phyloP scores from a whole-genome alignment of 2,888 invertebrate species.

The Stictocephala bisonia region DNA sequence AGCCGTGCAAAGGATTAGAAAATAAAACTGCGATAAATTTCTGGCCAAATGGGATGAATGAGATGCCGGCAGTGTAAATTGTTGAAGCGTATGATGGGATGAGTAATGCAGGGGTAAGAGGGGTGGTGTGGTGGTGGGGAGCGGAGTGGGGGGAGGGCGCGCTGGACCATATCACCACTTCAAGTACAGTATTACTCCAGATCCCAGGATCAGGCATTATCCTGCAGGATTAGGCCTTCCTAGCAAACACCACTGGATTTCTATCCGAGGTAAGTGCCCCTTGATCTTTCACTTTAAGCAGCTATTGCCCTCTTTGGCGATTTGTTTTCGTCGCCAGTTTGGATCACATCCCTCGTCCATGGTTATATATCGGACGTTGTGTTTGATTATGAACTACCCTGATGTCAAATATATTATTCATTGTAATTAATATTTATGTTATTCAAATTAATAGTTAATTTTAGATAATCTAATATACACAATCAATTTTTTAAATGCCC shows the following conservation, averaged over 20 bases:
- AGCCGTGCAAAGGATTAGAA: conserved; percentile 22
- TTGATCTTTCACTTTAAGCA: conserved; percentile 40
- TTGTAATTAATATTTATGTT: too few relatives aligned
- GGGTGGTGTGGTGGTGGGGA: conserved; percentile 40
- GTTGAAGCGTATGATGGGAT: conserved; percentile 43
- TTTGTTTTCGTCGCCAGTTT: not conserved
- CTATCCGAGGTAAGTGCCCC: conserved; percentile 44
- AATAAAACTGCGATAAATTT: conserved; percentile 42
- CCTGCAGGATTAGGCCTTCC: conserved; percentile 35
- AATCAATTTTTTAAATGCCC: too few relatives aligned
- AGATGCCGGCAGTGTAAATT: conserved; percentile 41
- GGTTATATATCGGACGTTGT: too few relatives aligned
- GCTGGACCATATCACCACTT: conserved; percentile 45
- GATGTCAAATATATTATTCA: too few relatives aligned
- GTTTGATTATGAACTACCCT: too few relatives aligned
- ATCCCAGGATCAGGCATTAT: conserved; percentile 46
- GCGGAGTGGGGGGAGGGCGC: conserved; percentile 7
- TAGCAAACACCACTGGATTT: conserved; percentile 45
- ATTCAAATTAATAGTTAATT: too few relatives aligned
- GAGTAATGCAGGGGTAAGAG: conserved; percentile 32
- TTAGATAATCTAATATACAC: too few relatives aligned
- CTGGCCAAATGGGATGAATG: conserved; percentile 31
- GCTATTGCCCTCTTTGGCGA: not conserved
- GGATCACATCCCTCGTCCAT: too few relatives aligned
- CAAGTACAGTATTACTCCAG: conserved; percentile 46